These are phyloP conservation scores for Pocillopora verrucosa DNA, from an alignment of 64 coral and sea anemone species.

Conservation along the genomic window DNA sequence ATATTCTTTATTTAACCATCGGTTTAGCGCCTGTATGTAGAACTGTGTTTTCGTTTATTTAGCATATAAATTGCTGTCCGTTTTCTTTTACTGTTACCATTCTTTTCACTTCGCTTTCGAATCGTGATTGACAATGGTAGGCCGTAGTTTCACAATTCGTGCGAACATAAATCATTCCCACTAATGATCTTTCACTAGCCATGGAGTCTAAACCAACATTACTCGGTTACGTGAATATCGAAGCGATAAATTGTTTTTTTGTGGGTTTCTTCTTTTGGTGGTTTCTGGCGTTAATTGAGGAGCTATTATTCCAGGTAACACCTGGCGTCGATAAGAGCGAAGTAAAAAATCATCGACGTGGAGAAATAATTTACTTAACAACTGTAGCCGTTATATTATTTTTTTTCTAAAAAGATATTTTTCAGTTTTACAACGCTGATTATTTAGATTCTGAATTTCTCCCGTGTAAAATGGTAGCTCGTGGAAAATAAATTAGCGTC, in stretches of 20 bases:
- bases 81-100: neutral
- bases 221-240: constrained; percentile 8
- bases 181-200: constrained; percentile 15
- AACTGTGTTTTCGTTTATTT: constrained; percentile 12
- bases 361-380: neutral
- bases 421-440: neutral
- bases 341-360: constrained; percentile 2
- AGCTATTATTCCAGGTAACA: constrained; percentile 33
- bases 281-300: constrained; percentile 15
- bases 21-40: neutral
- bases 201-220: neutral
- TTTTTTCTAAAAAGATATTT: neutral
- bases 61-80: constrained; percentile 4
- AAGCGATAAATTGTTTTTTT: constrained; percentile 9
- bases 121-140: neutral
- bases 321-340: constrained; percentile 5
- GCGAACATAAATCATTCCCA: neutral
- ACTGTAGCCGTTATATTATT: neutral
- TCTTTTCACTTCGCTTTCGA: neutral
- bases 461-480: neutral
- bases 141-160: neutral
- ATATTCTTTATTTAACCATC: constrained; percentile 16
- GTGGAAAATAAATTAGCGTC: neutral
- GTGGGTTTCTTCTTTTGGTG: constrained; percentile 3
- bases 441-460: neutral